Evolutionary conservation across 2,888 invertebrate genomes (phyloP).

Genomic region (Sinotaia quadrata): DNA sequence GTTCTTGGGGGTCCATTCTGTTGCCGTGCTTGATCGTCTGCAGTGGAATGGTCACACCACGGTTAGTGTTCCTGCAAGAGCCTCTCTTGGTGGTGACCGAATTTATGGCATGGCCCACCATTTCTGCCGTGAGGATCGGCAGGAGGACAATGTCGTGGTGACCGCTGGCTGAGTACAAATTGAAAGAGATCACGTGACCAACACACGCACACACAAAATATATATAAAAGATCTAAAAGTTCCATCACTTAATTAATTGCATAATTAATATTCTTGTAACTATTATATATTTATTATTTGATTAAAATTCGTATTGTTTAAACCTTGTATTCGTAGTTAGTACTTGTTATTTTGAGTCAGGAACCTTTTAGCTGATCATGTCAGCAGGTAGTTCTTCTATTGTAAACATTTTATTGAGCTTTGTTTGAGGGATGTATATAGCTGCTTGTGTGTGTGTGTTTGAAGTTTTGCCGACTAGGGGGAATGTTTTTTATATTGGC

Average conservation of each 20-base stretch:
- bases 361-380: no score
- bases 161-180: not conserved
- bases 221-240: no score
- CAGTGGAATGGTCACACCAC: constrained; percentile 37
- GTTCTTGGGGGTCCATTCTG: constrained; percentile 72
- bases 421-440: no score
- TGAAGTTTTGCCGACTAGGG: no score
- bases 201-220: constrained; percentile 3
- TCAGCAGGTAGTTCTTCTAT: no score
- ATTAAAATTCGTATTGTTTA: not conserved
- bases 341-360: no score
- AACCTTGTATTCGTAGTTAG: no score
- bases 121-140: constrained; percentile 19
- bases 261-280: no score
- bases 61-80: not conserved
- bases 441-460: no score
- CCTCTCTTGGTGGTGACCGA: constrained; percentile 9
- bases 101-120: constrained; percentile 25
- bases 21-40: constrained; percentile 47
- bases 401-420: no score
- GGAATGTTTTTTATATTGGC: no score
- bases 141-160: constrained; percentile 17
- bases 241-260: no score
- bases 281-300: not conserved
- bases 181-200: not conserved